Conservation (phyloP, 2,113 vertebrate species). For the Apeltes quadracus region DNA sequence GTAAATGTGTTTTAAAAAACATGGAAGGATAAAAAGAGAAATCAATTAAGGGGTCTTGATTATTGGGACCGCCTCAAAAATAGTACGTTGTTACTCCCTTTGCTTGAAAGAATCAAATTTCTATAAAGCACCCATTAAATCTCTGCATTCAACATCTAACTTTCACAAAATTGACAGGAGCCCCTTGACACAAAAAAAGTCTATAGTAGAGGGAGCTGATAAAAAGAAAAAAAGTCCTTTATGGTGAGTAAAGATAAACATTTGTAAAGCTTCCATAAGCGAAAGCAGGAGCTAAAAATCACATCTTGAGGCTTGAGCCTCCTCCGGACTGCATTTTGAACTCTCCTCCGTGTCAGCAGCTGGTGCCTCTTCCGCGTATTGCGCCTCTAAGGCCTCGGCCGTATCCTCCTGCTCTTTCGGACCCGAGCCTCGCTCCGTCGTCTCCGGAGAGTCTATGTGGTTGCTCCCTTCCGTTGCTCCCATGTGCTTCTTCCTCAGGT, state of each 20-base stretch:
- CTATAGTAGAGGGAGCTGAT: slow-evolving; percentile 60
- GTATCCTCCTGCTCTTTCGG: slow-evolving; percentile 87
- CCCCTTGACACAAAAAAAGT: slow-evolving; percentile 67
- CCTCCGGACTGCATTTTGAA: slow-evolving; percentile 79
- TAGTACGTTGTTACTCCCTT: slow-evolving; percentile 78
- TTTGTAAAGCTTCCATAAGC: slow-evolving; percentile 78
- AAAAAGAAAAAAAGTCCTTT: slow-evolving; percentile 56
- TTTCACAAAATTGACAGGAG: slow-evolving; percentile 76
- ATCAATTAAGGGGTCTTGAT: slow-evolving; percentile 77
- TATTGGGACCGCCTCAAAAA: slow-evolving; percentile 77
- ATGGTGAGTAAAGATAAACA: slow-evolving; percentile 63
- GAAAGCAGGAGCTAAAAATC: slow-evolving; percentile 79
- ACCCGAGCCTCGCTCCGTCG: slow-evolving; percentile 85
- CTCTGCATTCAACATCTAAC: slow-evolving; percentile 63
- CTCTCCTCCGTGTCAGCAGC: slow-evolving; percentile 73
- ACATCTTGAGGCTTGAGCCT: slow-evolving; percentile 77
- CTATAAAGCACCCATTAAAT: slow-evolving; percentile 74
- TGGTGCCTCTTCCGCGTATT: slow-evolving; percentile 77
- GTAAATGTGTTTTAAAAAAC: slow-evolving; percentile 84
- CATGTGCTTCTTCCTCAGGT: slow-evolving; percentile 98
- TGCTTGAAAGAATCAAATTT: slow-evolving; percentile 76
- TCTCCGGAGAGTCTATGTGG: slow-evolving; percentile 87
- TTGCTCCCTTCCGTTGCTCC: slow-evolving; percentile 85
- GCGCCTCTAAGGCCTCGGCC: slow-evolving; percentile 87
- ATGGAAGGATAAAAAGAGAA: slow-evolving; percentile 82